Conservation (phyloP, 2,797 vertebrate genomes). For the Galagoides demidoff region DNA sequence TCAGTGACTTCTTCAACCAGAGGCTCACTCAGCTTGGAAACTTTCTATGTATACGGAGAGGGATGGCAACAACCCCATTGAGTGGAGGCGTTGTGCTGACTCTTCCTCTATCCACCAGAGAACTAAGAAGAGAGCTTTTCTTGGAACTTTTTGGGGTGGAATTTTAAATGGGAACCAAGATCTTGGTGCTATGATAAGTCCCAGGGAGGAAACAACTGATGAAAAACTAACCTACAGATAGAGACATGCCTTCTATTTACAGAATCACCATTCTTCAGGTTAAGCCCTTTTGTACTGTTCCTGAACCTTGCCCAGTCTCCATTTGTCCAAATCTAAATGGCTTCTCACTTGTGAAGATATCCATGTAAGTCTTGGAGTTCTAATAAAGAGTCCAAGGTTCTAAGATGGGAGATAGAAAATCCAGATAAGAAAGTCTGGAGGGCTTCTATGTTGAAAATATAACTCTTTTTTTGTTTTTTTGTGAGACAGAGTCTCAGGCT, state of each 20-base stretch:
- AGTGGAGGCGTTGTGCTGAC: not conserved
- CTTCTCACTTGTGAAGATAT: not conserved
- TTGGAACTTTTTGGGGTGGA: not conserved
- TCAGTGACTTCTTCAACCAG: not conserved
- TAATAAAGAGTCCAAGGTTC: not conserved
- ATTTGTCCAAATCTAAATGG: not conserved
- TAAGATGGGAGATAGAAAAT: not conserved
- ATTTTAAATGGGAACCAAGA: constrained; percentile 23
- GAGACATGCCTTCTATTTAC: not conserved
- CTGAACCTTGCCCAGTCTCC: not conserved
- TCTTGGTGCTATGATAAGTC: not conserved
- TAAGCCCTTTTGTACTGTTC: not conserved
- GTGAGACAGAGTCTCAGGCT: no score
- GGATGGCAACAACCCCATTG: not conserved
- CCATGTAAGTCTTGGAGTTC: not conserved
- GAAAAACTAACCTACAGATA: not conserved
- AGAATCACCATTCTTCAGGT: not conserved
- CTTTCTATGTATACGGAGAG: not conserved
- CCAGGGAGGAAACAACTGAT: not conserved
- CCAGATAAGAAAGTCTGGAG: not conserved
- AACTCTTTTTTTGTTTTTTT: not conserved
- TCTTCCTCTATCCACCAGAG: not conserved
- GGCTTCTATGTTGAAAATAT: not conserved
- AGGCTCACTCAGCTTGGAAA: not conserved
- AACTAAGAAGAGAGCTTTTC: not conserved